Percentiles rank a stretch among this genome's conserved stretches.
Evolutionary conservation across 2,797 vertebrate genomes (phyloP).

Genomic region (Cyprinella venusta): DNA sequence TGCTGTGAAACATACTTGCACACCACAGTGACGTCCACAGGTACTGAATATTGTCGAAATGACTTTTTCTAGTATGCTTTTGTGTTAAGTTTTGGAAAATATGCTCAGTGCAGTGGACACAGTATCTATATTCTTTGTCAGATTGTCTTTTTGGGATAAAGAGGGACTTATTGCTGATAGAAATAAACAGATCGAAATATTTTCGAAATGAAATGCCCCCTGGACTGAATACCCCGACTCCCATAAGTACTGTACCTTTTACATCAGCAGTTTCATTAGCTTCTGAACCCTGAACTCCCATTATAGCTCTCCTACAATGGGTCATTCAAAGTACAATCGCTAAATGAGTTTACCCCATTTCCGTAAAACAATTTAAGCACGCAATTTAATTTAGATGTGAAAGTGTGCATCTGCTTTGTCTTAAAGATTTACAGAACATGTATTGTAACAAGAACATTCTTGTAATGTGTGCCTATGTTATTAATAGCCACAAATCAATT

Average conservation of each 20-base stretch:
- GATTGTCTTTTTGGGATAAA: not conserved
- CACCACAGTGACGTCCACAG: not conserved
- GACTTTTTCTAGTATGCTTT: not conserved
- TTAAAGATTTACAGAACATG: not conserved
- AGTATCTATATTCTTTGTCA: not conserved
- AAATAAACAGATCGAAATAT: not conserved
- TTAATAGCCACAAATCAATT: not conserved
- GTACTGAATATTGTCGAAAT: not conserved
- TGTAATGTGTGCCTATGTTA: not conserved
- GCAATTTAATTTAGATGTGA: not conserved
- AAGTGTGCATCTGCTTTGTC: not conserved
- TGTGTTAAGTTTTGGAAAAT: not conserved
- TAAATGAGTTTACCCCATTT: constrained; percentile 12
- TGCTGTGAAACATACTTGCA: not conserved
- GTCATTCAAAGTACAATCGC: not conserved
- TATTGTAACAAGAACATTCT: not conserved
- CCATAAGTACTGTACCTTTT: not conserved
- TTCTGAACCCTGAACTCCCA: constrained; percentile 3
- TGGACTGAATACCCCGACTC: not conserved
- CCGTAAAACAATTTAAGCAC: not conserved
- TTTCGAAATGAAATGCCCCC: not conserved
- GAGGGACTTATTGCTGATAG: not conserved
- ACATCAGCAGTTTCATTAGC: constrained; percentile 25
- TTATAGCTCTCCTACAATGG: not conserved
- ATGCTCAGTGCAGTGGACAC: not conserved